A percentile compares a stretch with the other conserved stretches of the same genome.
Evolutionary conservation across 2,113 vertebrate genomes (phyloP).

Genomic region (Cyprinodon brontotheroides): DNA sequence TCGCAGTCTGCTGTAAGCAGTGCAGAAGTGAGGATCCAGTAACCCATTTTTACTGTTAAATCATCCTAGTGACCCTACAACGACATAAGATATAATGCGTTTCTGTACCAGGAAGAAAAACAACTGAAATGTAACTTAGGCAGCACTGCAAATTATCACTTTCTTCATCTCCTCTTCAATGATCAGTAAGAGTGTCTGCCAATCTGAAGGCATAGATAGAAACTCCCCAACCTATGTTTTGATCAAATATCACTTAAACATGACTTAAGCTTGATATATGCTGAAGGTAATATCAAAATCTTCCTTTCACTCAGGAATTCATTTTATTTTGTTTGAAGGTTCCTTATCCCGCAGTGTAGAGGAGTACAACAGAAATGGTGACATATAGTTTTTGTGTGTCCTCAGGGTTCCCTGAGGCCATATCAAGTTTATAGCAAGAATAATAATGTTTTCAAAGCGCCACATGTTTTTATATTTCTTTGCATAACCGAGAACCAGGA

Average conservation of each 20-base stretch:
- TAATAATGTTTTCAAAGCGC: background rate
- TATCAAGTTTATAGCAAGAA: background rate
- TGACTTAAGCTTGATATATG: background rate
- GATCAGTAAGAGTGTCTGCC: background rate
- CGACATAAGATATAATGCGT: slow-evolving; percentile 18
- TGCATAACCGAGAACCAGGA: background rate
- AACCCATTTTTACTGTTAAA: slow-evolving; percentile 17
- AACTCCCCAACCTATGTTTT: background rate
- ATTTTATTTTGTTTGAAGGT: background rate
- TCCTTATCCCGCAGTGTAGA: too few species aligned
- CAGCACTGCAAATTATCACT: background rate
- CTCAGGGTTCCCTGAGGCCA: background rate
- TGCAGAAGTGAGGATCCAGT: too few species aligned
- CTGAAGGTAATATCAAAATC: too few species aligned
- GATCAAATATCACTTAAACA: slow-evolving; percentile 2
- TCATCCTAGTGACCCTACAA: slow-evolving; percentile 16
- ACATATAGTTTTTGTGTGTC: background rate
- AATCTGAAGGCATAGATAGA: background rate
- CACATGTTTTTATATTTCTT: background rate
- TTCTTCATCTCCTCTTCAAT: background rate
- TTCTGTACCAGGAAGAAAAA: slow-evolving; percentile 19
- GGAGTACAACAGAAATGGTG: background rate
- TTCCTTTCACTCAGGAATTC: background rate
- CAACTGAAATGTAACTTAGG: slow-evolving; percentile 33
- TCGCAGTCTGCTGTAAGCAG: too few species aligned